Conservation (phyloP, 2,113 vertebrate genomes). For the Polyodon spathula region DNA sequence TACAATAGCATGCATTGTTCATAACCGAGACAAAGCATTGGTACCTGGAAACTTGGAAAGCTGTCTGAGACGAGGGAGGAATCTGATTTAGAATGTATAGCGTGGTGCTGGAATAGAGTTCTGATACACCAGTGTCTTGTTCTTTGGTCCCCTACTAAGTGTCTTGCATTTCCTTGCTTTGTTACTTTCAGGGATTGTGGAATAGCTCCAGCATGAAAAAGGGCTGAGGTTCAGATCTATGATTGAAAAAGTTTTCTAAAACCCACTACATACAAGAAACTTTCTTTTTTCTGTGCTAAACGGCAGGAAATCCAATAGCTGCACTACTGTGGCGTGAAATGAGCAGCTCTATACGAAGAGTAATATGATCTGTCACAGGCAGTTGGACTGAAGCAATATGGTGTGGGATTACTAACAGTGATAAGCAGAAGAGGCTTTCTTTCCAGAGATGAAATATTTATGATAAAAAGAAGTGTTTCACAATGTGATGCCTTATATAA, state of each 20-base stretch:
- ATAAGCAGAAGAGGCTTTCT: conserved; percentile 26
- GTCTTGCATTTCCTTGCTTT: not conserved
- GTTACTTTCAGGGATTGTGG: conserved; percentile 3
- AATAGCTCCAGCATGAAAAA: not conserved
- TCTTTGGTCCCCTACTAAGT: not conserved
- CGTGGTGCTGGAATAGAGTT: not conserved
- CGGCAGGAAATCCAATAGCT: conserved; percentile 37
- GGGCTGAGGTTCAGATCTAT: not conserved
- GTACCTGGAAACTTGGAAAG: conserved; percentile 3
- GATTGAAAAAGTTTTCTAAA: conserved; percentile 11
- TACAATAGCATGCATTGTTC: too few species aligned
- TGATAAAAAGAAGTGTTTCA: conserved; percentile 37
- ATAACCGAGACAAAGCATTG: too few species aligned
- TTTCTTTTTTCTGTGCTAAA: conserved; percentile 33
- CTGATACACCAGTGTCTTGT: not conserved
- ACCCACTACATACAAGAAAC: conserved; percentile 1
- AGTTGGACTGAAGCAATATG: conserved; percentile 34
- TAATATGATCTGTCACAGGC: conserved; percentile 47
- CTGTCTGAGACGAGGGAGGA: conserved; percentile 17
- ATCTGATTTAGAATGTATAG: not conserved
- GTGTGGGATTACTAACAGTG: conserved; percentile 17
- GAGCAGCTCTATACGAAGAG: conserved; percentile 34
- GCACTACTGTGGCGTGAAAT: conserved; percentile 36
- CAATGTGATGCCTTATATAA: conserved; percentile 34
- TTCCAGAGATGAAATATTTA: conserved; percentile 44